These are phyloP conservation scores for Frieseomelitta varia DNA, from an alignment of 1,140 invertebrate genomes.

Conservation along the genomic window DNA sequence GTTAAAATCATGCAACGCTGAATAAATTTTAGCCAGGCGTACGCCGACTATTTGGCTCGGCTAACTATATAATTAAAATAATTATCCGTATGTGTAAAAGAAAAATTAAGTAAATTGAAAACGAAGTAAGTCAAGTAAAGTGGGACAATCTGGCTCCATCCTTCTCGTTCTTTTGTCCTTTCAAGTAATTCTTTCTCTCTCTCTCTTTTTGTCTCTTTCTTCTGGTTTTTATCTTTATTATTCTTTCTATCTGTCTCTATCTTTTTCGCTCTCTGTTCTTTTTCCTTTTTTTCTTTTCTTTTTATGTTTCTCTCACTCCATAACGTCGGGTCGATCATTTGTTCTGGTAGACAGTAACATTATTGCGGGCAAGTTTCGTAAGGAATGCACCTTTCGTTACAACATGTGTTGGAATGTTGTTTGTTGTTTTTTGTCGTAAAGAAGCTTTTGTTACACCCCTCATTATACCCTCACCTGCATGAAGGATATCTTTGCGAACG, in stretches of 20 bases:
- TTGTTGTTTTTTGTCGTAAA: constrained; percentile 72
- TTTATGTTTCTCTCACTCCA: constrained; percentile 13
- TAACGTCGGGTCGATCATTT: constrained; percentile 31
- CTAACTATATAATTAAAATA: not conserved
- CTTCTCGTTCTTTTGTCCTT: constrained; percentile 5
- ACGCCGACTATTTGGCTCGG: too few species aligned
- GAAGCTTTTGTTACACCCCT: constrained; percentile 80
- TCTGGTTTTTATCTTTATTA: not conserved
- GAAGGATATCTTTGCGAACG: constrained; percentile 72
- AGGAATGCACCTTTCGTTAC: constrained; percentile 70
- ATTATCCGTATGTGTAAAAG: not conserved
- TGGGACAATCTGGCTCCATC: constrained; percentile 16
- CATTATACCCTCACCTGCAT: constrained; percentile 78
- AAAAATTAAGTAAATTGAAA: not conserved
- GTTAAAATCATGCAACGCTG: too few species aligned
- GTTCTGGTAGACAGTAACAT: constrained; percentile 54
- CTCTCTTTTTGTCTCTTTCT: too few species aligned
- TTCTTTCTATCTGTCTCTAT: constrained; percentile 9
- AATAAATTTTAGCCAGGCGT: too few species aligned
- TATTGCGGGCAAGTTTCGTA: constrained; percentile 41
- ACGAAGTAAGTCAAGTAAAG: constrained; percentile 20
- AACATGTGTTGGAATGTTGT: constrained; percentile 70
- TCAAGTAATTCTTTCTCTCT: not conserved
- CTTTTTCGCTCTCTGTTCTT: not conserved
- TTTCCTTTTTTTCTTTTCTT: not conserved